These are phyloP conservation scores for Lasioglossum marginatum DNA, from an alignment of 2,888 invertebrate species.

Conservation along the genomic window DNA sequence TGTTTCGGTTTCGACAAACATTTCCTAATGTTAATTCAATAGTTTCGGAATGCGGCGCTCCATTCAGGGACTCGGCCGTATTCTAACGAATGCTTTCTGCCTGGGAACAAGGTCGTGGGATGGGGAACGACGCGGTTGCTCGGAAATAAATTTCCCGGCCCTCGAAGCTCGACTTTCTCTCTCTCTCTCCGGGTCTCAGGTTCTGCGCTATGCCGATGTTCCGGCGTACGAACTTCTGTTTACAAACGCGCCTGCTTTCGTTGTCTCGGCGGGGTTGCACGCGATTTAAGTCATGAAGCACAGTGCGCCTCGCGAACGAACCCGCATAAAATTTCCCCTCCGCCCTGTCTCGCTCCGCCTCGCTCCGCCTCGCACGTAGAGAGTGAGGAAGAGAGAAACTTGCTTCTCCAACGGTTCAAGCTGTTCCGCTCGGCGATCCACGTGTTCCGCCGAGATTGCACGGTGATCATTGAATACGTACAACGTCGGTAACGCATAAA, in stretches of 20 bases:
- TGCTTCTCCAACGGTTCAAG: background rate
- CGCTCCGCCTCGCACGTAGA: background rate
- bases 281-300: constrained; percentile 24
- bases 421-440: background rate
- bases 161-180: constrained; percentile 6
- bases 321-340: constrained; percentile 28
- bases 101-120: background rate
- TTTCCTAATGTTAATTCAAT: constrained; percentile 9
- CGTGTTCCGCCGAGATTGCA: constrained; percentile 3
- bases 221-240: constrained; percentile 32
- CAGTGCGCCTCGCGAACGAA: constrained; percentile 1
- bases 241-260: constrained; percentile 42
- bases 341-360: background rate
- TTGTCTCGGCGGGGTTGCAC: constrained; percentile 17
- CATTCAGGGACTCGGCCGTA: background rate
- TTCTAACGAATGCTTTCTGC: constrained; percentile 21
- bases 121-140: constrained; percentile 12
- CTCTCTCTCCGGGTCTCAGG: background rate
- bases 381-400: background rate
- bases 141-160: constrained; percentile 41
- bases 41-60: background rate
- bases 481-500: constrained; percentile 32
- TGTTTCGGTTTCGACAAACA: background rate
- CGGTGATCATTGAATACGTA: constrained; percentile 38
- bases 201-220: background rate